Evolutionary conservation across 1,140 invertebrate genomes (phyloP).

Genomic region (Anastatus disparis): DNA sequence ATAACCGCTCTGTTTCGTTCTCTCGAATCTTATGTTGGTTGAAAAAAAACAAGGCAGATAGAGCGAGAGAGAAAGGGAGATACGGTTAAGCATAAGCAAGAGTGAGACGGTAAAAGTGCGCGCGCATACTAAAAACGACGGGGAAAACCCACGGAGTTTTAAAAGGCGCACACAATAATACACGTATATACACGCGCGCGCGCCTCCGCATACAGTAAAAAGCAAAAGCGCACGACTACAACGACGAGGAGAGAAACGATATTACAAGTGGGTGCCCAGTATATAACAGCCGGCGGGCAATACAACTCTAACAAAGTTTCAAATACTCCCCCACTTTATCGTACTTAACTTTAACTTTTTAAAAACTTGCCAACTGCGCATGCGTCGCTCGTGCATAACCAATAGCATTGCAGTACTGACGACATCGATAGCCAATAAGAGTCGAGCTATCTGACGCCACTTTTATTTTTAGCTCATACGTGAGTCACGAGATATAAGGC

Average conservation of each 20-base stretch:
- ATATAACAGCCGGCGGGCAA: neutral
- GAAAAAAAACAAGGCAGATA: no score
- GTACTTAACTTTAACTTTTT: no score
- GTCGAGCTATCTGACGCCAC: constrained; percentile 55
- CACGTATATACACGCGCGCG: no score
- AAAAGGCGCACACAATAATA: no score
- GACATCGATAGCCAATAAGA: constrained; percentile 58
- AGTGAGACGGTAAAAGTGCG: neutral
- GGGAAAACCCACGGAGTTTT: no score
- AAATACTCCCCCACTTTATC: no score
- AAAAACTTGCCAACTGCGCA: constrained; percentile 34
- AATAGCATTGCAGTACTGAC: constrained; percentile 49
- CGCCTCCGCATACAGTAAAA: neutral
- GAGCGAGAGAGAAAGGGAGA: no score
- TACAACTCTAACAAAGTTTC: neutral
- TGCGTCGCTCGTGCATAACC: constrained; percentile 49
- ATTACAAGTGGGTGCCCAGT: constrained; percentile 12
- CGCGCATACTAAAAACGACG: no score
- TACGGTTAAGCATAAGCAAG: constrained; percentile 6
- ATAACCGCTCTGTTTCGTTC: no score
- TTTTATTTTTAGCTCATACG: constrained; percentile 59
- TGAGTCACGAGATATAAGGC: constrained; percentile 68
- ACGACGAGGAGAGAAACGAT: neutral
- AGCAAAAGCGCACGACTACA: neutral
- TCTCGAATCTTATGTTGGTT: no score